phyloP scores from a whole-genome alignment of 2,797 vertebrate genomes.

The Gorsachius magnificus region DNA sequence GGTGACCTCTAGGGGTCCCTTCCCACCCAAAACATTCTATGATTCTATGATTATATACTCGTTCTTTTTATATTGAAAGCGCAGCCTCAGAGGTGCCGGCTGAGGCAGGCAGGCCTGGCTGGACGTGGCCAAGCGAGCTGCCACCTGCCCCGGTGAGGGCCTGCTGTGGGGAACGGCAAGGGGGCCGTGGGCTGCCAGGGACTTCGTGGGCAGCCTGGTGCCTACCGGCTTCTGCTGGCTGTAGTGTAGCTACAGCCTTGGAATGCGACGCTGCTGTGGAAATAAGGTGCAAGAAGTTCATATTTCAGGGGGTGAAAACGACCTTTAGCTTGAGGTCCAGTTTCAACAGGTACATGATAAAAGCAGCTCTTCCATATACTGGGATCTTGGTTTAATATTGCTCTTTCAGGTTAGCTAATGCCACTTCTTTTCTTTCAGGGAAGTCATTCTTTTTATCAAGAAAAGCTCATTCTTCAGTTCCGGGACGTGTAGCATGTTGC shows the following conservation, averaged over 20 bases:
- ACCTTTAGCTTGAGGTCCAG: not conserved
- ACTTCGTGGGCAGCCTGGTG: not conserved
- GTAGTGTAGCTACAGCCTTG: not conserved
- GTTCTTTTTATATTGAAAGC: not conserved
- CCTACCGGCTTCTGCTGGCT: rapidly evolving
- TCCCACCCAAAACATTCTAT: too few relatives aligned
- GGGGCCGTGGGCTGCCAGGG: too few relatives aligned
- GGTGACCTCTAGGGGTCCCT: too few relatives aligned
- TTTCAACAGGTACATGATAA: not conserved
- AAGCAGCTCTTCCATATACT: not conserved
- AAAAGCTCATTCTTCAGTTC: not conserved
- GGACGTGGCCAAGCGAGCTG: too few relatives aligned
- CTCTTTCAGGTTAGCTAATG: not conserved
- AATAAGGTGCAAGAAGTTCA: not conserved
- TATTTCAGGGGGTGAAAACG: not conserved
- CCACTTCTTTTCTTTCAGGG: not conserved
- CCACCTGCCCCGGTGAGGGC: too few relatives aligned
- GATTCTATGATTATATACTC: not conserved
- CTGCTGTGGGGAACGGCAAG: not conserved
- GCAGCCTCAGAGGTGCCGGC: not conserved
- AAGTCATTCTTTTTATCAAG: not conserved
- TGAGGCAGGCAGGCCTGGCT: not conserved
- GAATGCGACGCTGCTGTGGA: rapidly evolving
- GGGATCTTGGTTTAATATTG: not conserved
- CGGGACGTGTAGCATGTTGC: rapidly evolving